Evolutionary conservation across 1,140 invertebrate species (phyloP), one percentile per base, ranked within the genome.

Genomic region (Heterodera schachtii): DNA sequence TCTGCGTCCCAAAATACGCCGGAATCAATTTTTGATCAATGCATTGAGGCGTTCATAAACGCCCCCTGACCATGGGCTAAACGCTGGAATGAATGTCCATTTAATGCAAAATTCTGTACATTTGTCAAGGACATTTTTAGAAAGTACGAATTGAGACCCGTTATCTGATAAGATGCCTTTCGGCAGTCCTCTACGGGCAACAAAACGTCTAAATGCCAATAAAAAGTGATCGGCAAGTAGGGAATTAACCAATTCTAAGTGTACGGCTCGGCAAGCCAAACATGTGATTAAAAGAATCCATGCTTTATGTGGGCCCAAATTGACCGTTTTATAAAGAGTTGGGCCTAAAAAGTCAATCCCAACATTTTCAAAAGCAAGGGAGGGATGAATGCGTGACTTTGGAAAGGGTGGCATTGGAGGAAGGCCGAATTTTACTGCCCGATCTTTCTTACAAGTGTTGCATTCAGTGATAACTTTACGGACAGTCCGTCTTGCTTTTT

Each of bases 271-370:
- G 2, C 44, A 47, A 1, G 71, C n/a, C 0, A 73, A 41, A 73
- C 71, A 73, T 3, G 71, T 73, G 21, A 73, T n/a, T 19, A 73
- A n/a, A 6, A 41, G 44, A 1, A 73, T 41, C 71, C 71, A 73
- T 47, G 52, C n/a, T 41, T 73, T 73, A 1, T 19, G n/a, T 4
- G 47, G 47, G n/a, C 41, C 19, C 41, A n/a, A 46, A 41, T 73
- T 5, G 4, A n/a, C 19, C 16, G 41, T 8, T 73, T 73, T 73
- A 73, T 73, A 73, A 3, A 73, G 8, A 73, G 71, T 47, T 7
- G 71, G 71, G 1, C 71, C 71, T 41, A 73, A 73, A 41, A 47
- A 73, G n/a, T 73, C 71, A 31, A 73, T 52, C 0, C 71, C 71
- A 41, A 41, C 52, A n/a, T 46, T 19, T 8, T 73, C 71, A 41